Conservation (phyloP, 2,888 invertebrate genomes). For the Eilema griseolum region DNA sequence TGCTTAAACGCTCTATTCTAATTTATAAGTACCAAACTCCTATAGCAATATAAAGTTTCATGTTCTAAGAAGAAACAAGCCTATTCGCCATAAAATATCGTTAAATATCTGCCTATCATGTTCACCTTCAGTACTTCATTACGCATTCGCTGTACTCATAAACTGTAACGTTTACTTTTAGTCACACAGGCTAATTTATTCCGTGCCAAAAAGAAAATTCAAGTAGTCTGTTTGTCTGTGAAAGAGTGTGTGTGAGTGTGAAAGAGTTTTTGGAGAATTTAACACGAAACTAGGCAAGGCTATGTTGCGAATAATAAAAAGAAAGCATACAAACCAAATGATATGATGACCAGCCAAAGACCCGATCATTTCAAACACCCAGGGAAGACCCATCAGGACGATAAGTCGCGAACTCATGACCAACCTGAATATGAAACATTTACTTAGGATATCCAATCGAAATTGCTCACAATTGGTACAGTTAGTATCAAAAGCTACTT, state of each 20-base stretch:
- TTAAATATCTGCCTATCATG: too few relatives aligned
- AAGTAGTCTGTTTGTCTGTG: background rate
- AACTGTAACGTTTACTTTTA: too few relatives aligned
- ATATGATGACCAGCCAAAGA: conserved; percentile 59
- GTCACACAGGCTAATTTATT: background rate
- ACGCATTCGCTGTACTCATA: too few relatives aligned
- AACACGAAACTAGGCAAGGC: background rate
- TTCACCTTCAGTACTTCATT: too few relatives aligned
- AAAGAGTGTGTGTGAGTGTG: background rate
- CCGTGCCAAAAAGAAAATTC: background rate
- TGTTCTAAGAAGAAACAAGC: too few relatives aligned
- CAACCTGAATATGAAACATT: conserved; percentile 77
- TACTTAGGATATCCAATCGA: background rate
- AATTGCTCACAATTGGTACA: background rate
- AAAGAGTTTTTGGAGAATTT: background rate
- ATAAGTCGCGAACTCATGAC: conserved; percentile 88
- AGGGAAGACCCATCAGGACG: conserved; percentile 89
- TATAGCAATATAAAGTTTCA: too few relatives aligned
- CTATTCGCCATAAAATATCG: too few relatives aligned
- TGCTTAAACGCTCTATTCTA: too few relatives aligned
- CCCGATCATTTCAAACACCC: conserved; percentile 89
- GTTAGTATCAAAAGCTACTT: background rate
- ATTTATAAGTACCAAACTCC: too few relatives aligned
- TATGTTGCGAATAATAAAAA: background rate
- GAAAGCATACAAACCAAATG: conserved; percentile 62